Percentiles rank a stretch among this genome's conserved stretches.
Conservation (phyloP, 2,888 invertebrate species). For the Andrena flavipes region DNA sequence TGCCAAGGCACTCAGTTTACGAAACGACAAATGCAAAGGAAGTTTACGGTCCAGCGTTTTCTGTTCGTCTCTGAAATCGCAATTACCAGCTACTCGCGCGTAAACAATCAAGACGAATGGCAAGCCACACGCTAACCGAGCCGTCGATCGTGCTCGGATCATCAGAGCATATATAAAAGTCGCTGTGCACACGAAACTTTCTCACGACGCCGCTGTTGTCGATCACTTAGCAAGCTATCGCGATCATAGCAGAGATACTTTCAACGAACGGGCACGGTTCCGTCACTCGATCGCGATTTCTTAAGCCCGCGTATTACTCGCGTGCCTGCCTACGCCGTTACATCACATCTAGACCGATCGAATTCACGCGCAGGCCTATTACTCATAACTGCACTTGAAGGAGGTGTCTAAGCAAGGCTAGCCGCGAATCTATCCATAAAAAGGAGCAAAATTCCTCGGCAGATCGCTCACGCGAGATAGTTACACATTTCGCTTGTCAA, state of each 20-base stretch:
- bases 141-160: neutral
- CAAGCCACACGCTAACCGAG: neutral
- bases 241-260: conserved; percentile 1
- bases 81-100: neutral
- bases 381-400: conserved; percentile 48
- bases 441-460: too few species aligned
- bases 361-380: neutral
- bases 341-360: conserved; percentile 39
- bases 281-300: conserved; percentile 50
- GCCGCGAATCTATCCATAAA: too few species aligned
- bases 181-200: neutral
- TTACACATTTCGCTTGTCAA: too few species aligned
- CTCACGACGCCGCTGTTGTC: neutral
- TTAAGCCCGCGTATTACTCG: conserved; percentile 34
- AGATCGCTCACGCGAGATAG: neutral
- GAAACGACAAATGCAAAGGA: neutral
- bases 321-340: conserved; percentile 30
- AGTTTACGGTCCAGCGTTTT: neutral
- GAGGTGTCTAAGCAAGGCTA: neutral
- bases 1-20: neutral
- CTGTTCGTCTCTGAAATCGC: neutral
- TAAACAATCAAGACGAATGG: neutral
- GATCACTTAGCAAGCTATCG: conserved; percentile 7
- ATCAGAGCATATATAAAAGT: neutral
- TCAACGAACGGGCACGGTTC: conserved; percentile 29